Base-by-base conservation (phyloP, 1,140 invertebrate genomes). In the Pararge aegeria region DNA sequence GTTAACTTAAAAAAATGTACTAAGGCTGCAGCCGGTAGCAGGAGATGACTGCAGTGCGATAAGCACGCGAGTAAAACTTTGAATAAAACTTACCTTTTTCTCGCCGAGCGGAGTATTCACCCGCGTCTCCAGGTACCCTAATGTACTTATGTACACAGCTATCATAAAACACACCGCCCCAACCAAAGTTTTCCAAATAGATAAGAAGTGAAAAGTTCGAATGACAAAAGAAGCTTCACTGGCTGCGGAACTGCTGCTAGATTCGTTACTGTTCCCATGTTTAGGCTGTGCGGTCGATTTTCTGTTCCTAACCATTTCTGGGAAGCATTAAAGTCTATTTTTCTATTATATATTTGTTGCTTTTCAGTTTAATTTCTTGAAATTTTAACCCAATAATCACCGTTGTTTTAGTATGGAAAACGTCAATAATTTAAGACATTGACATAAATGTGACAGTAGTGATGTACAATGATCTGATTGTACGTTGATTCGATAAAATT, bases 31-130 rank as follows among this genome's bases (percentile, higher is more conserved):
- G n/a, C n/a, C n/a, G n/a, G n/a, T n/a, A n/a, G n/a, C n/a, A n/a
- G 24, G 24, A 4, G 24, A 24, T 24, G 7, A 24, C 24, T 24
- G 24, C 2, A 24, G 7, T 4, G 24, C 7, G 0, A 19, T 18
- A 15, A 58, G 13, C 53, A 48, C 29, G 9, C 16, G 9, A 5
- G n/a, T 20, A 2, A 30, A 24, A 18, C 37, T 20, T 34, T 16
- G 13, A 16, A 42, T 15, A 18, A 42, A 50, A 27, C 51, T 70
- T 90, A 96, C 95, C 90, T 94, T 96, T 61, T 94, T 92, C 42
- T 93, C 92, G 75, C 95, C 92, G 55, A 95, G 94, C 0, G 96
- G 97, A 2, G 96, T 97, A 75, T 96, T 97, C 0, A 98, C 95
- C 61, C 95, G 91, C 0, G 96, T 97, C 85, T 97, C 96, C 29